Evolutionary conservation across 2,113 vertebrate species (phyloP).

Genomic region (Clarias gariepinus): DNA sequence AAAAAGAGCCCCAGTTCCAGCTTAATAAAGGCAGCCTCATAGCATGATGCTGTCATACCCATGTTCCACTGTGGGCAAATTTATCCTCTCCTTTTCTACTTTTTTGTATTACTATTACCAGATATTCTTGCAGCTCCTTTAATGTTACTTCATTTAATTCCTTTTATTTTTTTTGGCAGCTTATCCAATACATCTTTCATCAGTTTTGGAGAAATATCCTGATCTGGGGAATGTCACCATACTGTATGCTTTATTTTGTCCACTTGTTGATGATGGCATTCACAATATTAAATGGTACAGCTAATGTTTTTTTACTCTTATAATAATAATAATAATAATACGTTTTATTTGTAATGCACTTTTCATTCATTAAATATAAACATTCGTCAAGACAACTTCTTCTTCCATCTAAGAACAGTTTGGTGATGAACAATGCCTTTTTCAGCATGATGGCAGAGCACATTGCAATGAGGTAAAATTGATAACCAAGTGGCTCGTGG

Average conservation of each 20-base stretch:
- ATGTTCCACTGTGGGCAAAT: background rate
- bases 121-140: background rate
- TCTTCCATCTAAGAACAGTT: too few relatives aligned
- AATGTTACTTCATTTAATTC: background rate
- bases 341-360: too few relatives aligned
- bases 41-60: background rate
- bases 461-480: too few relatives aligned
- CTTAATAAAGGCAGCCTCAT: background rate
- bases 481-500: too few relatives aligned
- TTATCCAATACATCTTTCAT: background rate
- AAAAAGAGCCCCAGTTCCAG: background rate
- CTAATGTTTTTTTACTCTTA: background rate
- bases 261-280: background rate
- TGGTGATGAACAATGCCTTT: too few relatives aligned
- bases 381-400: too few relatives aligned
- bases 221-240: background rate
- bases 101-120: background rate
- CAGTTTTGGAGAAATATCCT: background rate
- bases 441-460: too few relatives aligned
- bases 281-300: background rate
- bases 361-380: too few relatives aligned
- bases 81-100: too few relatives aligned
- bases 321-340: too few relatives aligned
- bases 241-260: background rate
- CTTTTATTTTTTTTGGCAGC: background rate